Conservation (phyloP, 2,888 invertebrate genomes). For the Hypercompe scribonia region DNA sequence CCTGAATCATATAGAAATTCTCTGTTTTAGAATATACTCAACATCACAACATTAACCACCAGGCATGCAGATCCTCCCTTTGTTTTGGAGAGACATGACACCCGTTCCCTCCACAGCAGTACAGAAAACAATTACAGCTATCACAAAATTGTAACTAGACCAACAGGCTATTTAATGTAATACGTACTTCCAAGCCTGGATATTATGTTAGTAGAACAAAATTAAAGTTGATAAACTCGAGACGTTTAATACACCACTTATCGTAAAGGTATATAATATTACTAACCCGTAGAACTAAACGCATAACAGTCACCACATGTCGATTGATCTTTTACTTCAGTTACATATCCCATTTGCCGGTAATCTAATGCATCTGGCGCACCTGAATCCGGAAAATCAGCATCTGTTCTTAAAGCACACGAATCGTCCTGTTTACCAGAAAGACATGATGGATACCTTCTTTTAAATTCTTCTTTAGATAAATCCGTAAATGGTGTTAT, state of each 20-base stretch:
- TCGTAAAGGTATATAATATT: background rate
- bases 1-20: no score
- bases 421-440: background rate
- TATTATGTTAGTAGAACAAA: background rate
- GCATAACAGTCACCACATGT: conserved; percentile 94
- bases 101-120: no score
- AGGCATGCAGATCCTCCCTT: no score
- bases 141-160: no score
- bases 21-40: no score
- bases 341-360: conserved; percentile 91
- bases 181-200: background rate
- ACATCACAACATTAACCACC: no score
- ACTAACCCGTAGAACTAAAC: conserved; percentile 51
- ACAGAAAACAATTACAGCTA: no score
- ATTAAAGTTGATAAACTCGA: background rate
- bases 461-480: conserved; percentile 12
- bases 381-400: conserved; percentile 25
- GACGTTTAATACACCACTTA: background rate
- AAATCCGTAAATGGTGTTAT: conserved; percentile 23
- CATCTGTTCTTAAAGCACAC: background rate
- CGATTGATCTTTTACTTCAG: conserved; percentile 92
- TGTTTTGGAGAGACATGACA: no score
- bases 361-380: conserved; percentile 86
- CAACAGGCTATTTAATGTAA: no score
- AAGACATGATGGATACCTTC: background rate